A percentile compares a stretch with the other conserved stretches of the same genome.
phyloP scores from a whole-genome alignment of 23 tunicate genomes.

The Clavelina lepadiformis region DNA sequence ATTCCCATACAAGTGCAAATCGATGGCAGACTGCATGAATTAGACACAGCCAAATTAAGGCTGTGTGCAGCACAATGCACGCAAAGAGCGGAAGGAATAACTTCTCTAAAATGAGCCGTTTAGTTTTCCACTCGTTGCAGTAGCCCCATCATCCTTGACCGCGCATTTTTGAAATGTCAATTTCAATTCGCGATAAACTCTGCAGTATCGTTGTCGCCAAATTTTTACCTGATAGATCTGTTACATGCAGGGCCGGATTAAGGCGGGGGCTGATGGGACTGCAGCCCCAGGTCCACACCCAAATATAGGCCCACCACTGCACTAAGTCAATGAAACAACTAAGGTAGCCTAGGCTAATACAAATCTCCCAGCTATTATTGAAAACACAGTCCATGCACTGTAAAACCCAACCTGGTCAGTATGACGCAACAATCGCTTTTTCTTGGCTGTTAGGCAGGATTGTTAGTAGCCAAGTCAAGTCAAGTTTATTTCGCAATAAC shows the following conservation, averaged over 20 bases:
- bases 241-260: too few species aligned
- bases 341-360: too few species aligned
- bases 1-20: conserved; percentile 8
- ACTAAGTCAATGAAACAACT: too few species aligned
- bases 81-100: conserved; percentile 7
- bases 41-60: conserved; percentile 13
- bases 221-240: conserved; percentile 5
- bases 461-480: too few species aligned
- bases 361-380: too few species aligned
- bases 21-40: conserved; percentile 9
- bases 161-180: conserved; percentile 7
- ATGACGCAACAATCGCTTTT: too few species aligned
- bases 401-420: too few species aligned
- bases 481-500: too few species aligned
- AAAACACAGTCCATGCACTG: too few species aligned
- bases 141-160: conserved; percentile 15
- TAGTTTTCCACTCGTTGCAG: conserved; percentile 19
- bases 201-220: background rate
- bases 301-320: too few species aligned
- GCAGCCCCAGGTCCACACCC: background rate
- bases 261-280: background rate
- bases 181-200: conserved; percentile 4
- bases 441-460: too few species aligned
- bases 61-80: conserved; percentile 19
- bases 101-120: conserved; percentile 16